These are phyloP conservation scores for Melanotaenia pygmaea DNA, from an alignment of 2,797 vertebrate genomes.

Conservation along the genomic window DNA sequence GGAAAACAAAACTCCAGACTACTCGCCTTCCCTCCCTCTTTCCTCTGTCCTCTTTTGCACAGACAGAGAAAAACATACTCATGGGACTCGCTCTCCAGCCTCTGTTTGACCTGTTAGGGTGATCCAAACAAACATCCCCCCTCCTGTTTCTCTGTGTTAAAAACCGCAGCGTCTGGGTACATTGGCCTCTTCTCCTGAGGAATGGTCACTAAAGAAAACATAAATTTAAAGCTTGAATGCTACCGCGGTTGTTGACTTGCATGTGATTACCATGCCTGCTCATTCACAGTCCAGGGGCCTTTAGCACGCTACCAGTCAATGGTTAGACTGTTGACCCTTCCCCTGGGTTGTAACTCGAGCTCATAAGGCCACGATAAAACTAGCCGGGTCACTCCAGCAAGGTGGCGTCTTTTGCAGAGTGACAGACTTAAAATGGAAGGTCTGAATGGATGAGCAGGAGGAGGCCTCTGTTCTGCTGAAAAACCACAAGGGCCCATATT, in stretches of 20 bases:
- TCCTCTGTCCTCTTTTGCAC: constrained; percentile 26
- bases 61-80: constrained; percentile 38
- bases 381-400: constrained; percentile 59
- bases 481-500: constrained; percentile 50
- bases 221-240: constrained; percentile 35
- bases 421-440: constrained; percentile 63
- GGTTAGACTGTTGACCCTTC: constrained; percentile 77
- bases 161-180: constrained; percentile 47
- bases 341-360: constrained; percentile 76
- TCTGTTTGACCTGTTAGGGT: constrained; percentile 61
- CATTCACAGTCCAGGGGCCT: constrained; percentile 42
- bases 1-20: constrained; percentile 60
- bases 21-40: constrained; percentile 4
- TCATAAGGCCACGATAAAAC: constrained; percentile 69
- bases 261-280: constrained; percentile 52
- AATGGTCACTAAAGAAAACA: constrained; percentile 48
- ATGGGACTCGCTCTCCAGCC: constrained; percentile 48
- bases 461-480: constrained; percentile 48
- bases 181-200: constrained; percentile 48
- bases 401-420: constrained; percentile 61
- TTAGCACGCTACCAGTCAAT: constrained; percentile 68
- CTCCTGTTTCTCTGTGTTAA: not conserved
- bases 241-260: constrained; percentile 44
- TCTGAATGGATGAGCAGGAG: constrained; percentile 50
- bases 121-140: constrained; percentile 69